Evolutionary conservation across 1,140 invertebrate species (phyloP), one percentile per base, ranked within the genome.

Genomic region (Neodiprion lecontei): DNA sequence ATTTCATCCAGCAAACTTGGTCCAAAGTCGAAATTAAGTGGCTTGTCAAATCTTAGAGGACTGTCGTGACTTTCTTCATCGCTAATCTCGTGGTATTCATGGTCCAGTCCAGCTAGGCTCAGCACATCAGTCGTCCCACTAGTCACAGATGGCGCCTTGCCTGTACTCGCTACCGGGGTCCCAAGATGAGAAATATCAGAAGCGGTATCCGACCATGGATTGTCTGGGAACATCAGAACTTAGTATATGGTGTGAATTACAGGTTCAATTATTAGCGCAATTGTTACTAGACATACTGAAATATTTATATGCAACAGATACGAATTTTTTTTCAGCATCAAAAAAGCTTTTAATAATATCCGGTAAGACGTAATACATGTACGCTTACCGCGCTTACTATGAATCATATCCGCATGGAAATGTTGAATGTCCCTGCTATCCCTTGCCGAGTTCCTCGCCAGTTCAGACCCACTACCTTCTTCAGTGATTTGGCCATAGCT

Each of bases 1-100:
- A 99, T 97, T 89, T 99, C 97, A 83, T 98, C 97, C 81, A 98
- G 90, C 50, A 99, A 89, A 76, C 96, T 98, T 9, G 97, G 95
- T 12, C 96, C 96, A 82, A 98, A 94, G 88, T 99, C 97, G 76
- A 96, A 93, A 69, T 93, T 92, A 5, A 90, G 72, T 0, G 86
- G 82, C 75, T 89, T 88, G 53, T 89, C 88, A 53, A 88, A 88
- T 78, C 85, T 85, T 28, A 88, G 70, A 0, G 87, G 86, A 76
- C 86, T 88, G 9, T 89, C 87, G 69, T 89, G 87, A 76, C 89
- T 93, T 79, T 96, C 95, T 78, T 97, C 96, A 83, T 97, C 96
- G 48, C 95, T 96, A 67, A 98, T 98, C 87, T 97, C 96, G 84
- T 97, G 96, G 85, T 98, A 98, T 80, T 97, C 96, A 80, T 96